These are phyloP conservation scores for Nineta flava DNA, from an alignment of 2,888 invertebrate genomes.

Conservation along the genomic window DNA sequence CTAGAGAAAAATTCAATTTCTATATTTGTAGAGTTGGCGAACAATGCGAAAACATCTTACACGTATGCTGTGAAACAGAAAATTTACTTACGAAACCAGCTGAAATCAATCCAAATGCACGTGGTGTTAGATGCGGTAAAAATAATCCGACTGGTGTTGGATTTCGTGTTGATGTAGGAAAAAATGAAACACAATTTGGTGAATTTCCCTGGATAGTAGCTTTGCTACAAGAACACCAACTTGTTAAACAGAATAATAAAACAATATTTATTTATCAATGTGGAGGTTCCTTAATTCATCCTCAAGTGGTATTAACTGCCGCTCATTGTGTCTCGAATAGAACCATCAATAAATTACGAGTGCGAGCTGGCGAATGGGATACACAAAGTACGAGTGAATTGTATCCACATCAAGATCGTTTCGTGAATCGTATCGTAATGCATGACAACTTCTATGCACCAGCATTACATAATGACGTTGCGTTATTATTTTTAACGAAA, in stretches of 20 bases:
- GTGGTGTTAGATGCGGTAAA: slow-evolving; percentile 44
- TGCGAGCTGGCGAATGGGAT: slow-evolving; percentile 73
- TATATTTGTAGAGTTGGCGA: no score
- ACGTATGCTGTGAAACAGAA: not conserved
- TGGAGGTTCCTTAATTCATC: slow-evolving; percentile 67
- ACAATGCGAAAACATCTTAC: not conserved
- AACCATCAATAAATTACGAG: slow-evolving; percentile 27
- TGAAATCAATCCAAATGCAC: slow-evolving; percentile 16
- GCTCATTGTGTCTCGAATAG: slow-evolving; percentile 45
- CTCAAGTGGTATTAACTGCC: slow-evolving; percentile 59
- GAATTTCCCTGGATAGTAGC: slow-evolving; percentile 81
- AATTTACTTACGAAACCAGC: not conserved
- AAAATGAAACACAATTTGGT: slow-evolving; percentile 52
- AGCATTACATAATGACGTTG: slow-evolving; percentile 50
- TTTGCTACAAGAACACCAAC: slow-evolving; percentile 32
- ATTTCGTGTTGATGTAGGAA: slow-evolving; percentile 34
- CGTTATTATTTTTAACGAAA: slow-evolving; percentile 41
- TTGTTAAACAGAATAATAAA: slow-evolving; percentile 23
- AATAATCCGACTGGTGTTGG: slow-evolving; percentile 40
- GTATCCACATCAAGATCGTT: slow-evolving; percentile 46
- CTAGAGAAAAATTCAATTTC: no score
- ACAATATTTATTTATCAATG: slow-evolving; percentile 34
- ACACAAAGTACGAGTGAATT: slow-evolving; percentile 58
- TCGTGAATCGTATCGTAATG: slow-evolving; percentile 30
- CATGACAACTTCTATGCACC: slow-evolving; percentile 38